Evolutionary conservation across 2,888 invertebrate genomes (phyloP).

Genomic region (Drosophila sordidula): DNA sequence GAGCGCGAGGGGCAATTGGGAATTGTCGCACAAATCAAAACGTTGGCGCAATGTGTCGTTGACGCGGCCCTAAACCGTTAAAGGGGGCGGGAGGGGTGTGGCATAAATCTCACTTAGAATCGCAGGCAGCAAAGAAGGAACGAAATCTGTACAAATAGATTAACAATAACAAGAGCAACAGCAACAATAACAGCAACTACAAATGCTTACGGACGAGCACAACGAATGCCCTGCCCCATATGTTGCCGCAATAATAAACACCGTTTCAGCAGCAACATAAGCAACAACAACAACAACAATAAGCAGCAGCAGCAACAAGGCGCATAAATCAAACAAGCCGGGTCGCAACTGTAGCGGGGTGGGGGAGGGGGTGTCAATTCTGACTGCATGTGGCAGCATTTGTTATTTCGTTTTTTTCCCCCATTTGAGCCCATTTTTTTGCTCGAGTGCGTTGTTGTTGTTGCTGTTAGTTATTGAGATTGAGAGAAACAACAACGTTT

Average conservation of each 20-base stretch:
- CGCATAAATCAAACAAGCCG: slow-evolving; percentile 64
- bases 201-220: slow-evolving; percentile 23
- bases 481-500: slow-evolving; percentile 48
- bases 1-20: slow-evolving; percentile 13
- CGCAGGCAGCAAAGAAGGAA: slow-evolving; percentile 32
- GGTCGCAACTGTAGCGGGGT: slow-evolving; percentile 1
- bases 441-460: slow-evolving; percentile 5
- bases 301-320: slow-evolving; percentile 30
- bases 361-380: slow-evolving; percentile 2
- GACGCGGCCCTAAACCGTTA: slow-evolving; percentile 35
- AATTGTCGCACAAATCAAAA: slow-evolving; percentile 58
- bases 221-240: slow-evolving; percentile 49
- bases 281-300: slow-evolving; percentile 45
- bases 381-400: slow-evolving; percentile 71
- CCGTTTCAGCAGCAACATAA: slow-evolving; percentile 46
- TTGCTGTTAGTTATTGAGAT: slow-evolving; percentile 57
- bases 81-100: background rate
- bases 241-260: slow-evolving; percentile 75
- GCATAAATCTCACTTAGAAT: slow-evolving; percentile 71
- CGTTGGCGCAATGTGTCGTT: slow-evolving; percentile 64
- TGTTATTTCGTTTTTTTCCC: slow-evolving; percentile 26
- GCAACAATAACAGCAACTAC: slow-evolving; percentile 58
- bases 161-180: slow-evolving; percentile 70
- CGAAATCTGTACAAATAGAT: slow-evolving; percentile 71
- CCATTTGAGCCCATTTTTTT: slow-evolving; percentile 3